Evolutionary conservation across 2,888 invertebrate genomes (phyloP).

Genomic region (Papilio protenor): DNA sequence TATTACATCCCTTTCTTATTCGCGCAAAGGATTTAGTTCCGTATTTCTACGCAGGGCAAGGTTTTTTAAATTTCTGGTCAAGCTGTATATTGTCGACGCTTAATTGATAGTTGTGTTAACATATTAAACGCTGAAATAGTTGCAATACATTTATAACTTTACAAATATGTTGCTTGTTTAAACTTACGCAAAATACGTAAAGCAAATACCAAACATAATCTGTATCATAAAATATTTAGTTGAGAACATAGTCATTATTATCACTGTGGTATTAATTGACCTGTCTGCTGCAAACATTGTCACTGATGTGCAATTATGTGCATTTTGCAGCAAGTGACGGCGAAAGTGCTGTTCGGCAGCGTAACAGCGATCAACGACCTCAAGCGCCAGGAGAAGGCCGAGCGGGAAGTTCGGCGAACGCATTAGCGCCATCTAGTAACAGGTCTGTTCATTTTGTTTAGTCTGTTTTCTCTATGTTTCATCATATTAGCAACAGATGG

Average conservation of each 20-base stretch:
- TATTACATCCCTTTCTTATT: too few species aligned
- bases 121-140: too few species aligned
- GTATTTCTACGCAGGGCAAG: too few species aligned
- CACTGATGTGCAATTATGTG: slow-evolving; percentile 40
- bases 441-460: slow-evolving; percentile 48
- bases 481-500: slow-evolving; percentile 46
- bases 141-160: too few species aligned
- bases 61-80: too few species aligned
- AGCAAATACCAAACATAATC: background rate
- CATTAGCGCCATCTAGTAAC: slow-evolving; percentile 74
- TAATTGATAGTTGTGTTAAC: too few species aligned
- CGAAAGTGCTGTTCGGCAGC: slow-evolving; percentile 89
- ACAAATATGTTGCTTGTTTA: background rate
- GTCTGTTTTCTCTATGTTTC: background rate
- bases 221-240: slow-evolving; percentile 3
- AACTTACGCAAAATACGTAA: background rate
- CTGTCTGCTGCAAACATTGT: background rate
- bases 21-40: too few species aligned
- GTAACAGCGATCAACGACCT: slow-evolving; percentile 89
- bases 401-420: slow-evolving; percentile 85
- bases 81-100: too few species aligned
- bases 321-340: slow-evolving; percentile 85
- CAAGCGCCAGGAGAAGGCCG: slow-evolving; percentile 88
- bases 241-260: slow-evolving; percentile 4
- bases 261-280: slow-evolving; percentile 21